A percentile compares a stretch with the other conserved stretches of the same genome.
Evolutionary conservation across 2,888 invertebrate genomes (phyloP).

Genomic region (Mactromeris polynyma): DNA sequence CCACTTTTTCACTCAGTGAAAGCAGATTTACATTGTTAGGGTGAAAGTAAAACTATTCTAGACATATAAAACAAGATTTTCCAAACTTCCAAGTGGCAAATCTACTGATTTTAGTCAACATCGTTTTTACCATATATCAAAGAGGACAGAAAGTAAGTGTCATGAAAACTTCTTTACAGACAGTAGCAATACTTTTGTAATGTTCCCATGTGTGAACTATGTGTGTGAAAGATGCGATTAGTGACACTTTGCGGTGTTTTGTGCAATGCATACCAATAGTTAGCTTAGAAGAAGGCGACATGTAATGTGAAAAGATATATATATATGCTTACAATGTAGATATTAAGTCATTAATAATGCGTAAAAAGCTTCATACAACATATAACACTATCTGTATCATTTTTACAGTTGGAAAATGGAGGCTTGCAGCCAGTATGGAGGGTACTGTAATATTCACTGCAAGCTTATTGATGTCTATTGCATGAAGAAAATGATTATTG

Average conservation of each 20-base stretch:
- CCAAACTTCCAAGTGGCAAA: too few relatives aligned
- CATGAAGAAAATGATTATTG: background rate
- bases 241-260: background rate
- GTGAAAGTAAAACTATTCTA: too few relatives aligned
- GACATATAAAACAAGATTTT: too few relatives aligned
- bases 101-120: too few relatives aligned
- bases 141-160: too few relatives aligned
- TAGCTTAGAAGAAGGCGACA: background rate
- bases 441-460: conserved; percentile 52
- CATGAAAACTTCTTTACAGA: too few relatives aligned
- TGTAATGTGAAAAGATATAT: background rate
- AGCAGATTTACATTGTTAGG: too few relatives aligned
- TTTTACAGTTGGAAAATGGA: conserved; percentile 63
- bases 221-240: background rate
- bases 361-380: background rate
- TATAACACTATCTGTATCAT: conserved; percentile 23
- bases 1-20: too few relatives aligned
- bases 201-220: background rate
- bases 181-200: background rate
- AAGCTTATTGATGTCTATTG: background rate
- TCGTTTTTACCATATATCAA: too few relatives aligned
- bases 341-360: background rate
- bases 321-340: background rate
- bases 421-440: conserved; percentile 66
- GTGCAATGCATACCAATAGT: background rate